Evolutionary conservation across 2,113 vertebrate genomes (phyloP), one percentile per base, ranked within the genome.

Genomic region (Antechinus flavipes): DNA sequence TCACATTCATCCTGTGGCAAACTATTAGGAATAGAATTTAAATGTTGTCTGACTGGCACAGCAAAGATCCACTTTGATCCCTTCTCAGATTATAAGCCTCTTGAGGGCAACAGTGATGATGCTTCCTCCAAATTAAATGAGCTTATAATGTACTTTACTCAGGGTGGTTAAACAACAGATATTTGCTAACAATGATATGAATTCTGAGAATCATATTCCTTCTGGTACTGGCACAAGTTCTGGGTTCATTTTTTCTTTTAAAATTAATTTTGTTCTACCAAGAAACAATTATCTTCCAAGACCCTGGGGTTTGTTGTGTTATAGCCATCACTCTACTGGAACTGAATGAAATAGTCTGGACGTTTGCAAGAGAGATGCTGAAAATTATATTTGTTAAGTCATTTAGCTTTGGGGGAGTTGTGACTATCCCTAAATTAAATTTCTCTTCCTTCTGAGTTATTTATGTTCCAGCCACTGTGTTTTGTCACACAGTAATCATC

Each of bases 221-320:
- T 93, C 7, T 93, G 49, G 91, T 94, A 42, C 91, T 61, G 93
- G 93, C 92, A 56, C 96, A 95, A 54, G 0, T 91, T 54, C 95
- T 90, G 55, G 94, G 30, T 61, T 76, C 89, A 95, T 89, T 2
- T 58, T 96, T 90, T 46, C 61, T 56, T 52, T 96, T 97, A 90
- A 95, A 97, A 89, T 92, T 94, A 19, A 55, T 95, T 93, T 93
- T 96, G n/a, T 93, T 94, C 56, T 94, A 93, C 92, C 94, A 94
- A 54, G 61, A 97, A 92, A 89, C 93, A 50, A 52, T 90, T 61
- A 95, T 96, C 76, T 97, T 91, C 50, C 95, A 56, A 94, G 89
- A 96, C 93, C 53, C 42, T 97, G 89, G 96, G 95, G 89, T 16
- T 89, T 96, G 27, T 90, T 97, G 93, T 94, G 56, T 25, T 55